Percentiles rank a stretch among this genome's conserved stretches.
Conservation (phyloP, 2,113 vertebrate species). For the Neolamprologus caudopunctatus region DNA sequence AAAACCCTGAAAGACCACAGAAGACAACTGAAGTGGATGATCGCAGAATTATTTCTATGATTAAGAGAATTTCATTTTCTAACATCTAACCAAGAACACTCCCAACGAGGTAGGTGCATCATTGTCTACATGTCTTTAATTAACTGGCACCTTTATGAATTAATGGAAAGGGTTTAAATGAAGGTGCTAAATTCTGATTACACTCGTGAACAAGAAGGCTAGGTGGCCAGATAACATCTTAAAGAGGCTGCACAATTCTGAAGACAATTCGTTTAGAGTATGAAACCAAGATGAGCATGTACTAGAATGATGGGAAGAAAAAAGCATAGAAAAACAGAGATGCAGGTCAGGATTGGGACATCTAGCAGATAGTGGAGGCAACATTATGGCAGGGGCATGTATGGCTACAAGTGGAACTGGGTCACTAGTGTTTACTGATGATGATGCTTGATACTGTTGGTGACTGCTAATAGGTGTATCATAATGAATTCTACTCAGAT, state of each 20-base stretch:
- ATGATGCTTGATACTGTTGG: background rate
- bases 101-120: background rate
- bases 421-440: background rate
- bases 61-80: background rate
- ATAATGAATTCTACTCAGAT: background rate
- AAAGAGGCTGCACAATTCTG: background rate
- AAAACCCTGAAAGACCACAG: background rate
- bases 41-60: background rate
- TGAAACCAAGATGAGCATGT: background rate
- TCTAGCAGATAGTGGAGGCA: background rate
- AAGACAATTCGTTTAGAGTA: background rate
- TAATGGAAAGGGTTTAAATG: background rate
- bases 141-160: background rate
- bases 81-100: background rate
- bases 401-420: background rate
- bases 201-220: background rate
- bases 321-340: background rate
- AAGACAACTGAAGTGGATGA: background rate
- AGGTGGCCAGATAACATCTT: background rate
- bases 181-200: background rate
- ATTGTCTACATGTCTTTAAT: background rate
- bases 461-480: background rate
- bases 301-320: background rate
- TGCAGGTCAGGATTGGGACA: background rate
- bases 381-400: background rate